Evolutionary conservation across 2,888 invertebrate genomes (phyloP).

Genomic region (Synanthedon andrenaeformis): DNA sequence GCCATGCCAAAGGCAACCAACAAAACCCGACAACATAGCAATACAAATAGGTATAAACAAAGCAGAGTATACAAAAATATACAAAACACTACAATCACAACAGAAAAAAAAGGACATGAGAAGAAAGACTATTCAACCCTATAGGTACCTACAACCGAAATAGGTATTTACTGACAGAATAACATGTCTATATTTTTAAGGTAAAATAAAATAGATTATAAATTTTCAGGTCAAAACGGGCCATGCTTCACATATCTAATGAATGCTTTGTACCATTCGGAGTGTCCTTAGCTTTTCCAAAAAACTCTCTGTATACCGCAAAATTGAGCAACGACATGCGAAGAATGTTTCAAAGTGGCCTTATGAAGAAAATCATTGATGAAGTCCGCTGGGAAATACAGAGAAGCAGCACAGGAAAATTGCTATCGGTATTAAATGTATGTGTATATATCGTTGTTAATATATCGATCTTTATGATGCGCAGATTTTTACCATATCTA

Average conservation of each 20-base stretch:
- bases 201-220: neutral
- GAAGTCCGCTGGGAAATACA: conserved; percentile 82
- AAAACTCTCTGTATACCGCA: conserved; percentile 73
- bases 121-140: too few species aligned
- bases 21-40: too few species aligned
- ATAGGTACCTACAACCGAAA: too few species aligned
- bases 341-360: conserved; percentile 75
- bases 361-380: conserved; percentile 73
- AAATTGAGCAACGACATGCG: conserved; percentile 73
- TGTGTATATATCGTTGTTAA: neutral
- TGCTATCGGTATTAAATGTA: conserved; percentile 67
- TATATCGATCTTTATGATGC: too few species aligned
- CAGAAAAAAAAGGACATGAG: too few species aligned
- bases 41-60: too few species aligned
- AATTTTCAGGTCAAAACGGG: conserved; percentile 63
- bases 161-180: too few species aligned
- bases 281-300: conserved; percentile 74
- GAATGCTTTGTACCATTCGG: conserved; percentile 82
- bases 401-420: conserved; percentile 70
- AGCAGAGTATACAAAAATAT: too few species aligned
- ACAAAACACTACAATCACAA: too few species aligned
- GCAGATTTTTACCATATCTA: too few species aligned
- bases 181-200: neutral
- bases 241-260: conserved; percentile 77
- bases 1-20: too few species aligned